Conservation (phyloP, 2,888 invertebrate species). For the Nematopogon swammerdamellus region DNA sequence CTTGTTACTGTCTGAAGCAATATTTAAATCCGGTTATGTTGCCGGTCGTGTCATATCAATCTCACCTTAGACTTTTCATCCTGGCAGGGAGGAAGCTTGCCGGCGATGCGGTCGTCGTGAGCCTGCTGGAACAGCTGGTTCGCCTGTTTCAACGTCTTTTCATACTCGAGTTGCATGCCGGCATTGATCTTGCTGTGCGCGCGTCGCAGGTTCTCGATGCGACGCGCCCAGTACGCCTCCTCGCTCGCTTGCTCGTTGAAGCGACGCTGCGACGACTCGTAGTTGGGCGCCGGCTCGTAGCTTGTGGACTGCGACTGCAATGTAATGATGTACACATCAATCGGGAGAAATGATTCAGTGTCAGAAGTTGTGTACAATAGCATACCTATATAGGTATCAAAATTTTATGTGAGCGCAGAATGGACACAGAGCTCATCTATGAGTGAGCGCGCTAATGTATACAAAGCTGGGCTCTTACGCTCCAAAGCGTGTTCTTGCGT, state of each 20-base stretch:
- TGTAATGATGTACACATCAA: too few species aligned
- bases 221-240: constrained; percentile 43
- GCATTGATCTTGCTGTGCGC: constrained; percentile 41
- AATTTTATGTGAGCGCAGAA: too few species aligned
- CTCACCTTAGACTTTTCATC: constrained; percentile 48
- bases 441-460: too few species aligned
- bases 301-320: constrained; percentile 11
- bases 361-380: too few species aligned
- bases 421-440: too few species aligned
- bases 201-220: constrained; percentile 39
- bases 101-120: constrained; percentile 29
- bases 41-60: too few species aligned
- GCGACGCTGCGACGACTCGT: constrained; percentile 24
- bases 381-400: too few species aligned
- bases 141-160: constrained; percentile 42
- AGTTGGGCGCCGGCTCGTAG: constrained; percentile 15
- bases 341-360: too few species aligned
- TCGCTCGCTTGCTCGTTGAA: constrained; percentile 34
- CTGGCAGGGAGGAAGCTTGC: constrained; percentile 41
- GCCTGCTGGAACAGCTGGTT: constrained; percentile 35
- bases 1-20: too few species aligned
- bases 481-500: too few species aligned
- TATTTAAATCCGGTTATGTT: too few species aligned
- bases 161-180: constrained; percentile 40
- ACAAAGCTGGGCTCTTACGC: too few species aligned